A percentile compares a stretch with the other conserved stretches of the same genome.
Evolutionary conservation across 1,140 invertebrate species (phyloP).

Genomic region (Zaprionus inermis): DNA sequence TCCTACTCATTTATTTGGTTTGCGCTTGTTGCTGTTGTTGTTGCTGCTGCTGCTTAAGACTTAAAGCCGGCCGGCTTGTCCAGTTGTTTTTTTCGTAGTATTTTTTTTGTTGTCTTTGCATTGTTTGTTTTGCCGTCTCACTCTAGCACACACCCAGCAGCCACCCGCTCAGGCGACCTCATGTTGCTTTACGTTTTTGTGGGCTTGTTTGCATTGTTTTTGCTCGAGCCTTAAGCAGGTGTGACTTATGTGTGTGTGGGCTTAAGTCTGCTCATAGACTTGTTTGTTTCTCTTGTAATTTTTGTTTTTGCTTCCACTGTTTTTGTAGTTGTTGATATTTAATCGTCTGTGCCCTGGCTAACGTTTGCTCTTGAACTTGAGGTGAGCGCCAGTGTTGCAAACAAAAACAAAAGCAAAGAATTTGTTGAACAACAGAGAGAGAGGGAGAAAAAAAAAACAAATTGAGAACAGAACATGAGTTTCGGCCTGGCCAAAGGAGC

Average conservation of each 20-base stretch:
- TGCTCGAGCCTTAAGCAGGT: conserved; percentile 62
- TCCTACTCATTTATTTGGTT: conserved; percentile 16
- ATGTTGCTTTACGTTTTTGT: conserved; percentile 61
- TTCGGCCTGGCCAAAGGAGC: conserved; percentile 21
- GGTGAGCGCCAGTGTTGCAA: conserved; percentile 46
- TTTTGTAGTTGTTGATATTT: conserved; percentile 64
- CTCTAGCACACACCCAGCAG: neutral
- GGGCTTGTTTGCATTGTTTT: conserved; percentile 50
- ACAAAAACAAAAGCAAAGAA: conserved; percentile 21
- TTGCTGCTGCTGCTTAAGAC: conserved; percentile 16
- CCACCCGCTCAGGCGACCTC: conserved; percentile 27
- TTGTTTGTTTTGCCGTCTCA: conserved; percentile 38
- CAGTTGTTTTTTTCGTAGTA: conserved; percentile 36
- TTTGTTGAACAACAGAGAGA: conserved; percentile 12
- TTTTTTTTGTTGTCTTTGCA: conserved; percentile 29
- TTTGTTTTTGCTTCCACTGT: conserved; percentile 12
- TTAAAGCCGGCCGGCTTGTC: conserved; percentile 62
- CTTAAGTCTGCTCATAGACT: conserved; percentile 57
- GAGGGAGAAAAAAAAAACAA: conserved; percentile 32
- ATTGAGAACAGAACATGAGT: conserved; percentile 44
- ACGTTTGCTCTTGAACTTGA: conserved; percentile 78
- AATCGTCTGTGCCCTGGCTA: conserved; percentile 74
- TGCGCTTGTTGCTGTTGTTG: conserved; percentile 8
- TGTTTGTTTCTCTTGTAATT: conserved; percentile 56
- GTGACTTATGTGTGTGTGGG: conserved; percentile 52